Conservation (phyloP, 1,140 invertebrate species). For the Drosophila equinoxialis region DNA sequence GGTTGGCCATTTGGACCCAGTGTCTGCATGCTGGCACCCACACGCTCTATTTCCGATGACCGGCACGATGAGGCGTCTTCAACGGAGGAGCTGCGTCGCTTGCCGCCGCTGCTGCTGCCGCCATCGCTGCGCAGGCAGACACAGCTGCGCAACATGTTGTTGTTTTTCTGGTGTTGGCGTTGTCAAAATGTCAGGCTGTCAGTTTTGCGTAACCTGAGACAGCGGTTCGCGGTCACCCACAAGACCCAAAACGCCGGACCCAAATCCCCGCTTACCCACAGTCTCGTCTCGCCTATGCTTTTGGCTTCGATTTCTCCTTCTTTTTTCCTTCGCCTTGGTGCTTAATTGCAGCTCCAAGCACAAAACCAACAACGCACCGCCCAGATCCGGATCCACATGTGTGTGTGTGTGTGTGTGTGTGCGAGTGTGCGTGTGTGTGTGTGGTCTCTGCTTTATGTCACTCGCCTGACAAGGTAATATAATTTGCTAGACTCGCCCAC, state of each 20-base stretch:
- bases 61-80: conserved; percentile 86
- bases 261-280: background rate
- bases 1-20: conserved; percentile 54
- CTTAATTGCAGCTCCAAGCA: conserved; percentile 51
- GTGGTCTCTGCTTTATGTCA: conserved; percentile 49
- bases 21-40: conserved; percentile 66
- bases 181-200: conserved; percentile 22
- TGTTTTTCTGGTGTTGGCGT: conserved; percentile 28
- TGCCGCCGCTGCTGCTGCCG: conserved; percentile 37
- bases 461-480: conserved; percentile 68
- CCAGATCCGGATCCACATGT: conserved; percentile 52
- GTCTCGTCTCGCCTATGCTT: background rate
- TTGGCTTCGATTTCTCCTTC: conserved; percentile 4
- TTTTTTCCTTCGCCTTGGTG: background rate
- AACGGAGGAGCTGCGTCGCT: conserved; percentile 80
- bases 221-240: conserved; percentile 17
- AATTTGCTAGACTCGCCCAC: conserved; percentile 51
- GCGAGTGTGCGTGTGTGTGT: conserved; percentile 26
- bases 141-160: conserved; percentile 78
- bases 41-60: conserved; percentile 85
- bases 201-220: conserved; percentile 29
- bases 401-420: conserved; percentile 45
- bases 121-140: conserved; percentile 74
- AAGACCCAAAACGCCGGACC: background rate
- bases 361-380: conserved; percentile 16